phyloP scores from a whole-genome alignment of 2,113 vertebrate genomes.

The Oreochromis spilurus region DNA sequence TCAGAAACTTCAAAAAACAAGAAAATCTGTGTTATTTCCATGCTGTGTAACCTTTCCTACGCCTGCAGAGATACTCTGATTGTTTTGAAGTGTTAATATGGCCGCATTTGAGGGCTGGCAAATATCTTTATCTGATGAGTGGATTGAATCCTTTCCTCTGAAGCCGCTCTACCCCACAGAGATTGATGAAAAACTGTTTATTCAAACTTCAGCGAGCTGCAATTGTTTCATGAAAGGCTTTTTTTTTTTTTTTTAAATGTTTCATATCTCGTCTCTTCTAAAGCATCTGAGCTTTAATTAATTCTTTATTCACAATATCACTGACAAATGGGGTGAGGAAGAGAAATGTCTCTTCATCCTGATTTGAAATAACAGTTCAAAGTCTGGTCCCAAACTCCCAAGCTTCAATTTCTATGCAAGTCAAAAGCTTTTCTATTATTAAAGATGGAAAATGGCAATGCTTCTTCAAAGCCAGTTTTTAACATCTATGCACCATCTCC shows the following conservation, averaged over 20 bases:
- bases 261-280: constrained; percentile 18
- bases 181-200: constrained; percentile 24
- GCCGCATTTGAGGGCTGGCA: constrained; percentile 2
- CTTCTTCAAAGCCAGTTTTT: neutral
- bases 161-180: constrained; percentile 15
- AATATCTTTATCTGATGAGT: constrained; percentile 45
- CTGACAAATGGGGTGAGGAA: neutral
- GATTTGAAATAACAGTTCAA: constrained; percentile 18
- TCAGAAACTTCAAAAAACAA: neutral
- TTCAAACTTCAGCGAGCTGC: constrained; percentile 1
- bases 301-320: constrained; percentile 18
- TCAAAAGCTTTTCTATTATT: neutral
- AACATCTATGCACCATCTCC: neutral
- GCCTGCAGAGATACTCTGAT: constrained; percentile 26
- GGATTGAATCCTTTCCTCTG: constrained; percentile 23
- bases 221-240: constrained; percentile 10
- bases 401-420: neutral
- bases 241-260: neutral
- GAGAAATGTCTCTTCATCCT: neutral
- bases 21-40: neutral
- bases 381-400: neutral
- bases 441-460: neutral
- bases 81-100: constrained; percentile 48
- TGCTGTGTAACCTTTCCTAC: constrained; percentile 24
- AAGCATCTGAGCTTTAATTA: constrained; percentile 10